Evolutionary conservation across 2,888 invertebrate species (phyloP), one percentile per base, ranked within the genome.

Genomic region (Spisula solida): DNA sequence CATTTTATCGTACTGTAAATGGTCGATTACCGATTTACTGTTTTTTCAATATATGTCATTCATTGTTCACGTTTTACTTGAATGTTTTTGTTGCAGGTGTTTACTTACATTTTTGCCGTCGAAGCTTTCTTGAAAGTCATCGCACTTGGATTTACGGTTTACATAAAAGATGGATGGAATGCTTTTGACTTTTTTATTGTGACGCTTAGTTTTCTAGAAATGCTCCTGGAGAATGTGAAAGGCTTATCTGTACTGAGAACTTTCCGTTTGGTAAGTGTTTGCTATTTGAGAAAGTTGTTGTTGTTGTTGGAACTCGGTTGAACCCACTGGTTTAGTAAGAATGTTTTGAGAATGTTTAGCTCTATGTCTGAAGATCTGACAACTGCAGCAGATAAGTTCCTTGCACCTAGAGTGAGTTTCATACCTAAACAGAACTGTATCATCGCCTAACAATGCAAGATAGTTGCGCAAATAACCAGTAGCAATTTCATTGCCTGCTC

Each of bases 121-220:
- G 99, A 99, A 97, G 99, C 99, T 56, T 98, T 98, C 92, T 97
- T 99, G 97, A 99, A 99, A 97, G 97, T 99, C 95, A 98, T 99
- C 96, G 99, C 99, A 84, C 98, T 99, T 98, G 99, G 99, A 97
- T 99, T 99, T 90, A 98, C 99, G 97, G 98, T 97, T 97, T 99
- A 99, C 97, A 99, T 99, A 97, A 98, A 99, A 97, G 99, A 99
- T 97, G 99, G 99, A 94, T 99, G 99, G 99, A 99, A 99, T 97
- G 98, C 99, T 96, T 99, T 99, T 97, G 99, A 99, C 97, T 99
- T 99, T 97, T 98, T 99, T 96, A 99, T 99, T 97, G 99, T 99
- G 96, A 98, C 98, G 93, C 98, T 99, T 96, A 99, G 99, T 95
- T 97, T 99, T 94, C 97, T 99, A 96, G 99, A 99, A 97, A 97